Evolutionary conservation across 2,888 invertebrate genomes (phyloP), one percentile per base, ranked within the genome.

Genomic region (Clunio marinus): DNA sequence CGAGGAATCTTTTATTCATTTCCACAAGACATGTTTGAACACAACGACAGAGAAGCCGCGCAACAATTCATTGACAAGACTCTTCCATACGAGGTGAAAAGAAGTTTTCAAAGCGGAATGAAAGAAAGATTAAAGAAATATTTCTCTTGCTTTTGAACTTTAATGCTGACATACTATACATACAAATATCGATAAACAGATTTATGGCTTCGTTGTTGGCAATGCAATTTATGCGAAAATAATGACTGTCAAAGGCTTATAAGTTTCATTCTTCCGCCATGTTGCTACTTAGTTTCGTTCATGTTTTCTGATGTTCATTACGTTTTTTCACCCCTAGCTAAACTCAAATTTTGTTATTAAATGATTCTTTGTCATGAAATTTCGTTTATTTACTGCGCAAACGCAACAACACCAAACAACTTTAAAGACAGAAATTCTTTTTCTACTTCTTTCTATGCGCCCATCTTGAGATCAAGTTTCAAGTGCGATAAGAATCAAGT

Each of bases 61-160:
- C n/a, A n/a, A 7, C 27, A 60, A 60, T 60, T n/a, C 35, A 41
- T 17, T 20, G 8, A 63, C 63, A 63, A 63, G 63, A 63, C 24
- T 63, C 41, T 63, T 45, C 45, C 25, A 45, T 45, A 63, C 3
- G 17, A 51, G 22, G 4, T 4, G 32, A 4, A 32, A 32, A 32
- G 32, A 32, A 32, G 32, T 7, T 7, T 4, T 32, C 10, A 7
- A 51, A 20, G 22, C 2, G 22, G 15, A 10, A 63, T 20, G 24
- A 41, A 60, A 59, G n/a, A 32, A 20, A 60, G 35, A 35, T 60
- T 35, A 20, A 60, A 27, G 60, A 32, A 32, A 60, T 35, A 13
- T 55, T 32, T 4, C 51, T 17, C 17, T 45, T 15, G 7, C 15
- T 15, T 45, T 15, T 7, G 5, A 32, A 7, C 10, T 7, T n/a